phyloP scores from a whole-genome alignment of 2,797 vertebrate genomes.

The Lepilemur septentrionalis region DNA sequence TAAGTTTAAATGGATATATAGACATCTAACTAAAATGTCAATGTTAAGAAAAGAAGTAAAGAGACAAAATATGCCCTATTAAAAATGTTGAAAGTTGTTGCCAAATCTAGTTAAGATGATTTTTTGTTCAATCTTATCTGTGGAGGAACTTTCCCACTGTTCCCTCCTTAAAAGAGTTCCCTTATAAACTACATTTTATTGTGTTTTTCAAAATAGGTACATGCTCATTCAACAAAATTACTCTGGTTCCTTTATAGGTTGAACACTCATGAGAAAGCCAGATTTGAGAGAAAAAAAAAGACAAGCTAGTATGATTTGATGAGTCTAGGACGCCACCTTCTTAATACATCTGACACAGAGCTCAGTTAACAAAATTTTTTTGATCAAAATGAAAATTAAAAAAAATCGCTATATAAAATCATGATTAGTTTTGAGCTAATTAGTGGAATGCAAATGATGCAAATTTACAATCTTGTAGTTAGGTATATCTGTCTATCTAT shows the following conservation, averaged over 20 bases:
- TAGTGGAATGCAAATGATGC: not conserved
- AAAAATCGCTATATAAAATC: not conserved
- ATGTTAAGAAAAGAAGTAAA: not conserved
- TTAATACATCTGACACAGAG: not conserved
- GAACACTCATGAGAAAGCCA: not conserved
- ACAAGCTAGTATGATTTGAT: not conserved
- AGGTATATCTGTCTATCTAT: not conserved
- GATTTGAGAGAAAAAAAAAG: not conserved
- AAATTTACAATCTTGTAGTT: not conserved
- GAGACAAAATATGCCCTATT: not conserved
- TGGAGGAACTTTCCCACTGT: not conserved
- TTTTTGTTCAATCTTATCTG: not conserved
- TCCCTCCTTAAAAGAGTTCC: not conserved
- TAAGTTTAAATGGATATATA: not conserved
- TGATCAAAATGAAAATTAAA: not conserved
- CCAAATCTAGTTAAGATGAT: not conserved
- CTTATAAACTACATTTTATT: not conserved
- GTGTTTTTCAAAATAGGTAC: not conserved
- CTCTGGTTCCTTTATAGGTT: not conserved
- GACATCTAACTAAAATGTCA: not conserved
- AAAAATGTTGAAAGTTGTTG: not conserved
- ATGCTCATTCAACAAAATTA: not conserved
- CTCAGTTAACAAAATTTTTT: not conserved
- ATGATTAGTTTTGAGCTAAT: not conserved
- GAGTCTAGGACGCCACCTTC: not conserved